Evolutionary conservation across 2,888 invertebrate species (phyloP).

Genomic region (Dromius quadrimaculatus): DNA sequence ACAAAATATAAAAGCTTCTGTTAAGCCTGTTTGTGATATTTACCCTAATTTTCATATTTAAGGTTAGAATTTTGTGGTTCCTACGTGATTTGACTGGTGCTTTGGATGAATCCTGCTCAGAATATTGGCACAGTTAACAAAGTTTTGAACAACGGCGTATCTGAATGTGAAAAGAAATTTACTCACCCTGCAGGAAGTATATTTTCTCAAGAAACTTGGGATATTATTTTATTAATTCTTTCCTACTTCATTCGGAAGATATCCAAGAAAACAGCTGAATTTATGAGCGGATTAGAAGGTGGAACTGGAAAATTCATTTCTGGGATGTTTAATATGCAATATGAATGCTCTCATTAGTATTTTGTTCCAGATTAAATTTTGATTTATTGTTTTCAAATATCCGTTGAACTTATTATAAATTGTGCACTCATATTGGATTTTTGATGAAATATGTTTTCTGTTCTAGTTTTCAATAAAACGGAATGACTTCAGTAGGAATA

Average conservation of each 20-base stretch:
- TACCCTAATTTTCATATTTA: too few species aligned
- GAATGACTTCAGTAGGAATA: too few species aligned
- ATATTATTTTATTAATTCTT: slow-evolving; percentile 42
- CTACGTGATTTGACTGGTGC: too few species aligned
- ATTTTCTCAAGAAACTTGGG: neutral
- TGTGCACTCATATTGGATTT: neutral
- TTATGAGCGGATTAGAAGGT: slow-evolving; percentile 27
- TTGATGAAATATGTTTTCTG: slow-evolving; percentile 4
- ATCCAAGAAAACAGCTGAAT: slow-evolving; percentile 33
- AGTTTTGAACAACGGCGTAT: slow-evolving; percentile 28
- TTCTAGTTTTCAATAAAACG: too few species aligned
- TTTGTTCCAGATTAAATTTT: slow-evolving; percentile 25
- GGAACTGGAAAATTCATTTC: slow-evolving; percentile 25
- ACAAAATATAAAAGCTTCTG: too few species aligned
- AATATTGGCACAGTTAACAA: slow-evolving; percentile 34
- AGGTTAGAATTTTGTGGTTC: too few species aligned
- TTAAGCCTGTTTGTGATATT: too few species aligned
- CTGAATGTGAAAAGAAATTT: slow-evolving; percentile 27
- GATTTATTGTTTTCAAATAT: slow-evolving; percentile 5
- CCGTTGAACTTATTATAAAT: neutral
- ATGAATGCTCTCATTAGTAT: slow-evolving; percentile 25
- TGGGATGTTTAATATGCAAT: slow-evolving; percentile 35
- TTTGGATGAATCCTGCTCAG: too few species aligned
- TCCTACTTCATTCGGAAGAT: slow-evolving; percentile 41
- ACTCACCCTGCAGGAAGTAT: neutral